Evolutionary conservation across 1,140 invertebrate species (phyloP), one percentile per base, ranked within the genome.

Genomic region (Cepaea nemoralis): DNA sequence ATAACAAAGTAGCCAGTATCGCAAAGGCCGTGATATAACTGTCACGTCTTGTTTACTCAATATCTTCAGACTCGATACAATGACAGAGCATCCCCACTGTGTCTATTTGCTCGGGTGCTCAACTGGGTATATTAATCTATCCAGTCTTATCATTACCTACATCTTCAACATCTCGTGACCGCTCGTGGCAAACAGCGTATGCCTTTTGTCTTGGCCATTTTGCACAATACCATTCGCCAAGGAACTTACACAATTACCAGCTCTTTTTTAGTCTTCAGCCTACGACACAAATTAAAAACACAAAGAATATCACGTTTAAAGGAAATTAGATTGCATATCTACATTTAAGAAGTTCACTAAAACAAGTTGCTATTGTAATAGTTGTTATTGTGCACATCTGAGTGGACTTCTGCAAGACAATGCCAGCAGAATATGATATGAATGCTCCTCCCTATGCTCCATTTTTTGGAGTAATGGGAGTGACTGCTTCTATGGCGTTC

Each of bases 391-490:
- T 55, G 14, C 3, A 55, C n/a, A 55, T 22, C n/a, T 55, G 3
- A 14, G 6, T 55, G 50, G 50, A 55, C 12, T 55, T 5, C 50
- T 55, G n/a, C 14, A 55, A 55, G 14, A 55, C 12, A 73, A 84
- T 84, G 82, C n/a, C n/a, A n/a, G 76, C 82, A 40, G 70, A 83
- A 59, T 55, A 55, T n/a, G 50, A 55, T 55, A 83, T 84, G 31
- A 84, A 85, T 24, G 77, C 83, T 71, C 91, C 91, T 71, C 85
- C 89, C 75, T 91, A 91, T 83, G 86, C 90, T 73, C 87, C 90
- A 45, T 99, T 99, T 94, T 99, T 99, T 92, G 98, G 98, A 92
- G 97, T 98, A 87, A 99, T 99, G 97, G 98, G 98, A 91, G 97
- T 97, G 88, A 96, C 98, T 90, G 95, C 97, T 85, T 98, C 98